A percentile compares a stretch with the other conserved stretches of the same genome.
These are phyloP conservation scores for Drosophila nigrodunni DNA, from an alignment of 1,140 invertebrate genomes.

Conservation along the genomic window DNA sequence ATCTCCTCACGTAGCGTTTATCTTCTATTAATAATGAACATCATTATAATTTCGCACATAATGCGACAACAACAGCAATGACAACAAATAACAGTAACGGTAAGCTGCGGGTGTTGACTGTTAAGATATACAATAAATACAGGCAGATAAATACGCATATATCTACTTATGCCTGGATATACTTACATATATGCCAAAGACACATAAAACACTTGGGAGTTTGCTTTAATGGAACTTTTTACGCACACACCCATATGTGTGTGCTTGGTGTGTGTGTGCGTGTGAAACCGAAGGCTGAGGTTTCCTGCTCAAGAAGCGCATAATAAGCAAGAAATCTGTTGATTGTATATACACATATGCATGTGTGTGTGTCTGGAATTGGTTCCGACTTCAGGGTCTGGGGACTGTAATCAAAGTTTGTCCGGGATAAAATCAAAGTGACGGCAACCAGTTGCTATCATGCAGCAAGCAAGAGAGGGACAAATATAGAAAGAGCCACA, in stretches of 20 bases:
- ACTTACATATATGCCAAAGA: constrained; percentile 4
- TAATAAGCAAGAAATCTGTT: constrained; percentile 64
- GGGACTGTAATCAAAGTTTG: constrained; percentile 55
- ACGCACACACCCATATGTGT: constrained; percentile 25
- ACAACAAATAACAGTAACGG: constrained; percentile 7
- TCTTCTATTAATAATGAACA: constrained; percentile 63
- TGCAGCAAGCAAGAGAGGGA: neutral
- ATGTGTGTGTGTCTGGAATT: neutral
- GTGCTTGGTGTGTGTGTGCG: neutral
- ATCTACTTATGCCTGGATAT: constrained; percentile 15
- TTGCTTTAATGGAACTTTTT: constrained; percentile 57
- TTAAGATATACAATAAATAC: constrained; percentile 31
- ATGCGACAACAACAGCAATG: constrained; percentile 40
- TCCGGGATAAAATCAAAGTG: constrained; percentile 28
- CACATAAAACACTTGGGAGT: constrained; percentile 56
- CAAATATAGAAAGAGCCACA: too few relatives aligned
- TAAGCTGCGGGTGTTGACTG: constrained; percentile 22
- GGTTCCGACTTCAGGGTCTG: constrained; percentile 4
- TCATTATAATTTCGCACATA: constrained; percentile 61
- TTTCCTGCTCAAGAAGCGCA: constrained; percentile 41
- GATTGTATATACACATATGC: constrained; percentile 16
- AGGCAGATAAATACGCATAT: constrained; percentile 30
- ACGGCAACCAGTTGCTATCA: constrained; percentile 56
- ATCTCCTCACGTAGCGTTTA: constrained; percentile 55
- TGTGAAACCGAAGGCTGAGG: neutral